Percentiles rank a stretch among this genome's conserved stretches.
Evolutionary conservation across 2,113 vertebrate species (phyloP).

Genomic region (Python bivittatus): DNA sequence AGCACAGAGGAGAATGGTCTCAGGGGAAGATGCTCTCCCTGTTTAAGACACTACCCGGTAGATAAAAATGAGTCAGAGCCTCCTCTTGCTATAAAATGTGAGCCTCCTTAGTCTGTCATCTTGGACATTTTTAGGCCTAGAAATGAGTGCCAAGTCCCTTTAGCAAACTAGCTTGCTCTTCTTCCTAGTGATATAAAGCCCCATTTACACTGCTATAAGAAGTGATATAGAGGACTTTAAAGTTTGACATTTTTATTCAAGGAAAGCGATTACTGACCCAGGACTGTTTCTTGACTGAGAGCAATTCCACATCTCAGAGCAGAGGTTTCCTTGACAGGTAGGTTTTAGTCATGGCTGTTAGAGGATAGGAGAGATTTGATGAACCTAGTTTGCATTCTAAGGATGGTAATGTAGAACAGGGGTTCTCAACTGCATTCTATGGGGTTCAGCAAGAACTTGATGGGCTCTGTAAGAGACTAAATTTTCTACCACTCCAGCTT

Average conservation of each 20-base stretch:
- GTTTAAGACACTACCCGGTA: slow-evolving; percentile 21
- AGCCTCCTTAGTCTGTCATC: slow-evolving; percentile 1
- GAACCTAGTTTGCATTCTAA: neutral
- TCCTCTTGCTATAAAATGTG: slow-evolving; percentile 17
- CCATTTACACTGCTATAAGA: neutral
- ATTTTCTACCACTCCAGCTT: neutral
- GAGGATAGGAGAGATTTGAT: neutral
- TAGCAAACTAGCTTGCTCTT: neutral
- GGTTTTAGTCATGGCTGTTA: slow-evolving; percentile 4
- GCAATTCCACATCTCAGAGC: neutral
- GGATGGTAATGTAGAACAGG: neutral
- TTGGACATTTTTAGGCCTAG: slow-evolving; percentile 6
- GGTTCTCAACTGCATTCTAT: no score
- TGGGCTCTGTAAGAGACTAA: neutral
- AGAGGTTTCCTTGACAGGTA: neutral
- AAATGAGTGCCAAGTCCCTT: slow-evolving; percentile 3
- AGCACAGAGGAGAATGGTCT: neutral
- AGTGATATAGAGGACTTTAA: slow-evolving; percentile 27
- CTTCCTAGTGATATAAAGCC: slow-evolving; percentile 25
- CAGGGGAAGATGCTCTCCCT: slow-evolving; percentile 15
- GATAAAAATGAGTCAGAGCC: slow-evolving; percentile 27
- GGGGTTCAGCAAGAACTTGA: neutral
- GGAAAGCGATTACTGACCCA: slow-evolving; percentile 24
- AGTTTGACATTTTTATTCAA: slow-evolving; percentile 37
- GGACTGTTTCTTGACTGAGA: slow-evolving; percentile 7